Evolutionary conservation across 23 tunicate species (phyloP).

Genomic region (Oikopleura albicans): DNA sequence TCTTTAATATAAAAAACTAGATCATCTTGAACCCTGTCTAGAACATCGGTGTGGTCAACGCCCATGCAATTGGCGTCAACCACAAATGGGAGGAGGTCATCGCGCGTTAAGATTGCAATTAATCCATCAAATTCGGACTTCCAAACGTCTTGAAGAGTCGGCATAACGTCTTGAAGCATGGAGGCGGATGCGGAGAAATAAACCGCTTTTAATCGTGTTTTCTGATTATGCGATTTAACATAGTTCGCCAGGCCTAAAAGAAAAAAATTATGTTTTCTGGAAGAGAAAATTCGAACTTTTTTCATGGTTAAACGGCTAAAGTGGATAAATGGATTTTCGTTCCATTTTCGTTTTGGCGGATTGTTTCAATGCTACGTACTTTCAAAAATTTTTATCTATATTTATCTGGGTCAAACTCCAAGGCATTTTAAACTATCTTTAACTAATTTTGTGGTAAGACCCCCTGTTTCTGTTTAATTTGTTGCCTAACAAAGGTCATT

Average conservation of each 20-base stretch:
- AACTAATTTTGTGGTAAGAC: too few species aligned
- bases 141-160: neutral
- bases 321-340: too few species aligned
- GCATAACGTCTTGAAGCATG: neutral
- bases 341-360: too few species aligned
- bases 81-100: neutral
- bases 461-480: too few species aligned
- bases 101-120: conserved; percentile 2
- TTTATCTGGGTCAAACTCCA: too few species aligned
- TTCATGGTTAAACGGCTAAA: too few species aligned
- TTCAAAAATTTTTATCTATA: too few species aligned
- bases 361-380: too few species aligned
- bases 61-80: neutral
- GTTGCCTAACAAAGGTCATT: too few species aligned
- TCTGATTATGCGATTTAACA: neutral
- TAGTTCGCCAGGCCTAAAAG: neutral
- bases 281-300: neutral
- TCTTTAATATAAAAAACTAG: too few species aligned
- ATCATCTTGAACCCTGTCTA: too few species aligned
- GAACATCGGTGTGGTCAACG: neutral
- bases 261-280: neutral
- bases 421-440: too few species aligned
- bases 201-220: neutral
- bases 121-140: neutral
- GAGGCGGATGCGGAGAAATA: neutral